phyloP scores from a whole-genome alignment of 2,797 vertebrate species.

The Microtus agrestis region DNA sequence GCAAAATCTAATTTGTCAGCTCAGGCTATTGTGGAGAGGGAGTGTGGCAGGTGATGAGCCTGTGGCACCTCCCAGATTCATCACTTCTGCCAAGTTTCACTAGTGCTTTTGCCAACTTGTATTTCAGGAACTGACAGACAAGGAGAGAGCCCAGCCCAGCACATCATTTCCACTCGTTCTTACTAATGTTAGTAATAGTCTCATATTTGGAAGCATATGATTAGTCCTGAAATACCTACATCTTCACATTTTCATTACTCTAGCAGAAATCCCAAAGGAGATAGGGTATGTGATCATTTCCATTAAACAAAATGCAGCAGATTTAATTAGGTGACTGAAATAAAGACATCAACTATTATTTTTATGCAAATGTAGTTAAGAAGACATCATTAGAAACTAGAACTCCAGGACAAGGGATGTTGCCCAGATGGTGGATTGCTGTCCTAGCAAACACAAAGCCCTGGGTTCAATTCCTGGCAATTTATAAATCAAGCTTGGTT shows the following conservation, averaged over 20 bases:
- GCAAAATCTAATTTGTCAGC: neutral
- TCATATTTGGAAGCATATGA: neutral
- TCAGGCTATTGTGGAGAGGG: no score
- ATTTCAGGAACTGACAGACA: neutral
- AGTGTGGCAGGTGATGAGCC: fast-evolving
- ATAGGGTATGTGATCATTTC: neutral
- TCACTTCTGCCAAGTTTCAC: constrained; percentile 42
- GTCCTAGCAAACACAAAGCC: no score
- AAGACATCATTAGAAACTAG: neutral
- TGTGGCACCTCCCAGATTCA: neutral
- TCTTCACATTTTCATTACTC: neutral
- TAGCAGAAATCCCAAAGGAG: constrained; percentile 13
- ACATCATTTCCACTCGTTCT: neutral
- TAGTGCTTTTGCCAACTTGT: neutral
- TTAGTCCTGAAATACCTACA: neutral
- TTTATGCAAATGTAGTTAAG: constrained; percentile 5
- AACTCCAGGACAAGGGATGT: neutral
- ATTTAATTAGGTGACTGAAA: constrained; percentile 6
- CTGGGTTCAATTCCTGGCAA: neutral
- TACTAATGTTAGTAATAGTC: neutral
- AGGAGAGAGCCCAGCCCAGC: neutral
- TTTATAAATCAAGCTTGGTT: neutral
- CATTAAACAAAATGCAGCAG: neutral
- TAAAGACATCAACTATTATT: neutral
- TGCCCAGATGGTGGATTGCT: neutral